Base-by-base conservation (phyloP, 2,888 invertebrate species). In the Clanis bilineata region DNA sequence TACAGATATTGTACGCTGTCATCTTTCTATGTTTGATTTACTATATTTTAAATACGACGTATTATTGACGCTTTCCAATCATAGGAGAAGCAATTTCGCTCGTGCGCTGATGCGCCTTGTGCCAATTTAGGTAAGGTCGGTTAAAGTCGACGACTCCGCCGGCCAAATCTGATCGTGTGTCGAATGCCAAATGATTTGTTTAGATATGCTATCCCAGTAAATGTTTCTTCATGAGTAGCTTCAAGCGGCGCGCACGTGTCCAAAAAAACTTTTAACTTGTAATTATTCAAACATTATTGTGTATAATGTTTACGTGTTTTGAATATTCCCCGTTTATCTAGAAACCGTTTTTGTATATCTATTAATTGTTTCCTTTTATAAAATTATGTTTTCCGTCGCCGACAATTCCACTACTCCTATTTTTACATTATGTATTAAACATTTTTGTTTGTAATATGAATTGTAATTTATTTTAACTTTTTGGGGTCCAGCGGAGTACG, bases 91-190 rank as follows among this genome's bases (percentile, higher is more conserved):
- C 32, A 65, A 66, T 64, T 58, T 68, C 47, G 58, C 62, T 61
- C 51, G 64, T 63, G 60, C 56, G 56, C 69, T 64, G 72, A 66
- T 72, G 70, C 72, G 67, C 75, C 74, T 75, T 74, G 79, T 74
- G 77, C 80, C 62, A 77, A 70, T 71, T 77, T 62, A 61, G 58
- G 59, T 73, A 69, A 77, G 77, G 77, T 76, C 77, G 70, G 61
- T 63, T 66, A 62, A 51, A 68, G 59, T 65, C 63, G 64, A 64
- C 64, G 65, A 56, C 56, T 62, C 63, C 63, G 54, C 55, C 62
- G 60, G 67, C 74, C 73, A 71, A 77, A 75, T 72, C 72, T 55
- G 43, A 70, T 62, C 75, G 72, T 73, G 79, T 66, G 65, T 67
- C 57, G 80, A 77, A 77, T 79, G 65, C 63, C 61, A 66, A 77